Percentiles rank a stretch among this genome's conserved stretches.
phyloP scores from a whole-genome alignment of 2,888 invertebrate genomes.

The Parnassius apollo region DNA sequence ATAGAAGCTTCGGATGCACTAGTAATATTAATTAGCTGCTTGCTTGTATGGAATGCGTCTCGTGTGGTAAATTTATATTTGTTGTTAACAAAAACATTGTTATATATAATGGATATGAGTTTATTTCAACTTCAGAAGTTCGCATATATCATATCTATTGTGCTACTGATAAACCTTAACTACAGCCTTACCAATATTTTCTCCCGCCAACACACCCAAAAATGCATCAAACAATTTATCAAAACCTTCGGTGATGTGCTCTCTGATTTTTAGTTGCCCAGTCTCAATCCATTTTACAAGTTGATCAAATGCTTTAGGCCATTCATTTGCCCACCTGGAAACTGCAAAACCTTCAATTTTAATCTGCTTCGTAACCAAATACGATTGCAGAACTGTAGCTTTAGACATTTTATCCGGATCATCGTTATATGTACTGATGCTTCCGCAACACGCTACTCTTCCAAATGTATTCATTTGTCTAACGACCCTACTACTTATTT shows the following conservation, averaged over 20 bases:
- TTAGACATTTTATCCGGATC: slow-evolving; percentile 54
- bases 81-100: background rate
- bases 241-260: slow-evolving; percentile 83
- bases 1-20: slow-evolving; percentile 64
- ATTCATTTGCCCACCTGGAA: slow-evolving; percentile 68
- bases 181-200: slow-evolving; percentile 77
- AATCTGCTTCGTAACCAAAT: slow-evolving; percentile 75
- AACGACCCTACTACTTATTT: slow-evolving; percentile 80
- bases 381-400: slow-evolving; percentile 62
- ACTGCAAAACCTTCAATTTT: slow-evolving; percentile 80
- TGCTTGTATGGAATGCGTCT: slow-evolving; percentile 61
- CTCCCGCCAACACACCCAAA: slow-evolving; percentile 76
- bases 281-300: slow-evolving; percentile 78
- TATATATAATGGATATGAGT: no score
- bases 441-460: slow-evolving; percentile 83
- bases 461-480: slow-evolving; percentile 82
- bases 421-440: slow-evolving; percentile 78
- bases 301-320: slow-evolving; percentile 76
- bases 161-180: slow-evolving; percentile 62
- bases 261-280: slow-evolving; percentile 82
- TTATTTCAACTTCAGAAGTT: no score
- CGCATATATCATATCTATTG: no score
- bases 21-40: slow-evolving; percentile 56
- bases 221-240: slow-evolving; percentile 84
- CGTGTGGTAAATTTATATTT: slow-evolving; percentile 48